Base-by-base conservation (phyloP, 2,113 vertebrate species). In the Ciconia stormi region DNA sequence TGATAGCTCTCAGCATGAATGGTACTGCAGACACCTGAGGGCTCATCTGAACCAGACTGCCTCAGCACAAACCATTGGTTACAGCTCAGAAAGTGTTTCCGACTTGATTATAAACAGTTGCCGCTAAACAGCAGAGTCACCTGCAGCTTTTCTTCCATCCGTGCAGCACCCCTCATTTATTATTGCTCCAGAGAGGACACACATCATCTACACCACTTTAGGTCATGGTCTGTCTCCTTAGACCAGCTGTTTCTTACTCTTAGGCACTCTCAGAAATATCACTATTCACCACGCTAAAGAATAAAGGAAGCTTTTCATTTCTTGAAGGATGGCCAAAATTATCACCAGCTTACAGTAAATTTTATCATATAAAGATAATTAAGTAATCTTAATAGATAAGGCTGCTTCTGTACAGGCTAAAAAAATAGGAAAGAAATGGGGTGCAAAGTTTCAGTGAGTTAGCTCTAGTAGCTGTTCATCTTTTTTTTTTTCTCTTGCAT, bases 281-380 rank as follows among this genome's bases (percentile, higher is more conserved):
- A 47, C 18, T 59, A 16, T 34, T 73, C 13, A 56, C 23, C 25
- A 30, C 12, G 56, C 16, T 53, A 40, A 55, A 30, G 23, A 83
- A 70, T 34, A 81, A 86, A 89, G 36, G 42, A 66, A 80, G 50
- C 4, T 59, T 82, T 91, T 83, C 4, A 55, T 70, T 93, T 90
- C 56, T 94, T 96, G 61, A 95, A 87, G 67, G 32, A 90, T 62
- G 26, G 42, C 38, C 38, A 87, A 67, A 87, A 86, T 95, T 73
- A 79, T 67, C 49, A 62, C 8, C 34, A 52, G 19, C n/a, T 88
- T 56, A 82, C 56, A 59, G 77, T 84, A 63, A 71, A 89, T 83
- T 83, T 95, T 94, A 89, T 90, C 29, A 34, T 70, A 36, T 61
- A 13, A 72, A 82, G 49, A 88, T 84, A 95, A 92, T 71, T 58